Conservation (phyloP, 2,888 invertebrate species). For the Drosophila melanocephala region DNA sequence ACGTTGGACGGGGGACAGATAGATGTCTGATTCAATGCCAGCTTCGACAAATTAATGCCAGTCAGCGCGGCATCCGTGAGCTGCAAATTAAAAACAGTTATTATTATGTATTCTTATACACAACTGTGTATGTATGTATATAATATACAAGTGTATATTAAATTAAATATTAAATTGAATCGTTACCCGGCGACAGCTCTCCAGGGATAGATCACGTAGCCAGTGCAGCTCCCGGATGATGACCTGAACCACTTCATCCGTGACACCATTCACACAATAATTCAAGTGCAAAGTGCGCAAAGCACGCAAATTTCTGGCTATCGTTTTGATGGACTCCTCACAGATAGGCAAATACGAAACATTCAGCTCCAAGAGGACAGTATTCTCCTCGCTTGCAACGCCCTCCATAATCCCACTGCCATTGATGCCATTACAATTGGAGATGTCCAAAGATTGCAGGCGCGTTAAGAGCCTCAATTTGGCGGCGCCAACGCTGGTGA, state of each 20-base stretch:
- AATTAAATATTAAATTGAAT: neutral
- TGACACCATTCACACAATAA: slow-evolving; percentile 90
- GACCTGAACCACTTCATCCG: slow-evolving; percentile 89
- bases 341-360: slow-evolving; percentile 88
- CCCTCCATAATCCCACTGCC: slow-evolving; percentile 88
- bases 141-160: neutral
- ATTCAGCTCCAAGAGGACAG: slow-evolving; percentile 86
- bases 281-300: slow-evolving; percentile 88
- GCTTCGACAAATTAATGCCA: slow-evolving; percentile 86
- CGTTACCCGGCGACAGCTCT: slow-evolving; percentile 87
- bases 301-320: slow-evolving; percentile 87
- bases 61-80: slow-evolving; percentile 90
- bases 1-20: slow-evolving; percentile 64
- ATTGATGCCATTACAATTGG: slow-evolving; percentile 89
- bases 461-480: slow-evolving; percentile 87
- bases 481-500: slow-evolving; percentile 88
- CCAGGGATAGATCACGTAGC: slow-evolving; percentile 88
- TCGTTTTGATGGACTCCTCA: slow-evolving; percentile 88
- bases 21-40: slow-evolving; percentile 51
- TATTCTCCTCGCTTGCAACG: slow-evolving; percentile 86
- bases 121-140: neutral
- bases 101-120: neutral
- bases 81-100: slow-evolving; percentile 42
- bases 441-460: slow-evolving; percentile 88
- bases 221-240: slow-evolving; percentile 88